Evolutionary conservation across 2,113 vertebrate genomes (phyloP).

Genomic region (Xiphias gladius): DNA sequence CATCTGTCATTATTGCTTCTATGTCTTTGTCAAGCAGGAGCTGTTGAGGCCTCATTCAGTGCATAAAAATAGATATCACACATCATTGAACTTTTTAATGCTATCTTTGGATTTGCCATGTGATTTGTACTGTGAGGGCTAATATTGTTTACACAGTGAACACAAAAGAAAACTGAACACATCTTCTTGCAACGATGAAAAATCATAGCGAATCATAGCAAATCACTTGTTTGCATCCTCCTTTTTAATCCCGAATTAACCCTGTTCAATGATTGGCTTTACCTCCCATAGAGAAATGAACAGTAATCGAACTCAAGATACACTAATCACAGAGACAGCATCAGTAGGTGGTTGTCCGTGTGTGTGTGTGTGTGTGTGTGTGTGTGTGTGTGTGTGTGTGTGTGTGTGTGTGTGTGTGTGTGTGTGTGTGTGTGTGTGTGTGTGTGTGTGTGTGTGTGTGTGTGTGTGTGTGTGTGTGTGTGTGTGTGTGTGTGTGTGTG

Average conservation of each 20-base stretch:
- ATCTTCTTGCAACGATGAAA: neutral
- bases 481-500: constrained; percentile 18
- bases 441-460: constrained; percentile 39
- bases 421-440: constrained; percentile 49
- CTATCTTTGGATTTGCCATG: neutral
- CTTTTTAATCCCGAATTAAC: constrained; percentile 58
- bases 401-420: constrained; percentile 39
- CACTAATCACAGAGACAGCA: constrained; percentile 54
- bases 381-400: neutral
- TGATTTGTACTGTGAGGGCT: neutral
- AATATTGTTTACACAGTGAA: neutral
- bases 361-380: constrained; percentile 12
- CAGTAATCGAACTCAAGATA: constrained; percentile 56
- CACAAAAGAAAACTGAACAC: neutral
- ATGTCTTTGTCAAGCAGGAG: constrained; percentile 29
- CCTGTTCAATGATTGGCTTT: constrained; percentile 43
- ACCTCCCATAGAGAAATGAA: constrained; percentile 47
- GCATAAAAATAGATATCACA: constrained; percentile 22
- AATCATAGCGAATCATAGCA: neutral
- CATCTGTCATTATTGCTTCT: constrained; percentile 47
- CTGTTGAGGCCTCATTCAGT: constrained; percentile 9
- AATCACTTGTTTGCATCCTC: constrained; percentile 36
- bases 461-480: constrained; percentile 26
- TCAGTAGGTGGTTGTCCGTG: constrained; percentile 39
- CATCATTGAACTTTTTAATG: neutral